Percentiles rank a stretch among this genome's conserved stretches.
Evolutionary conservation across 2,888 invertebrate genomes (phyloP).

Genomic region (Lissocephala sabroskyi): DNA sequence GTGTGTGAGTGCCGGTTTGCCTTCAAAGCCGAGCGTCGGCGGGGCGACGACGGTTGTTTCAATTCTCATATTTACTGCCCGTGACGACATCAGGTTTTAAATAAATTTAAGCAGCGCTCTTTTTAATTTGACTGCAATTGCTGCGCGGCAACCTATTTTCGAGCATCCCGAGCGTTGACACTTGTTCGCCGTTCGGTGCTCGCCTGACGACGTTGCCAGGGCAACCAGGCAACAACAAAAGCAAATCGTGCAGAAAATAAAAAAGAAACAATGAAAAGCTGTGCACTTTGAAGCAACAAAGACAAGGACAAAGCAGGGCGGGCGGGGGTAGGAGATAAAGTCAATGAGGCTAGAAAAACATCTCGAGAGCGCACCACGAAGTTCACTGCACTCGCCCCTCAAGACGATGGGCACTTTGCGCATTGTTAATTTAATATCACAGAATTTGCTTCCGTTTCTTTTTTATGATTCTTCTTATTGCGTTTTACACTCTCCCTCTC

Average conservation of each 20-base stretch:
- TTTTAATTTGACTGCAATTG: neutral
- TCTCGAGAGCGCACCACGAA: conserved; percentile 15
- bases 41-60: no score
- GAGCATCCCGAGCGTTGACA: neutral
- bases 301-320: neutral
- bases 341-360: conserved; percentile 8
- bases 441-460: conserved; percentile 18
- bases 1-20: no score
- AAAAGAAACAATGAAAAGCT: no score
- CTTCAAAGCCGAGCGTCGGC: no score
- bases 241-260: neutral
- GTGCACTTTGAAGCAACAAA: conserved; percentile 1
- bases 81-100: no score
- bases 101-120: no score
- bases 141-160: neutral
- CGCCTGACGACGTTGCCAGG: conserved; percentile 11
- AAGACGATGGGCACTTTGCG: conserved; percentile 9
- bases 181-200: conserved; percentile 18
- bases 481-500: conserved; percentile 20
- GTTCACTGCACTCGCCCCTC: conserved; percentile 44
- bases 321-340: no score
- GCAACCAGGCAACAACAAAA: conserved; percentile 22
- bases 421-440: conserved; percentile 22
- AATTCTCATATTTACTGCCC: no score
- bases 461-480: conserved; percentile 13